Percentiles rank a stretch among this genome's conserved stretches.
Evolutionary conservation across 2,888 invertebrate genomes (phyloP).

Genomic region (Crocallis elinguaria): DNA sequence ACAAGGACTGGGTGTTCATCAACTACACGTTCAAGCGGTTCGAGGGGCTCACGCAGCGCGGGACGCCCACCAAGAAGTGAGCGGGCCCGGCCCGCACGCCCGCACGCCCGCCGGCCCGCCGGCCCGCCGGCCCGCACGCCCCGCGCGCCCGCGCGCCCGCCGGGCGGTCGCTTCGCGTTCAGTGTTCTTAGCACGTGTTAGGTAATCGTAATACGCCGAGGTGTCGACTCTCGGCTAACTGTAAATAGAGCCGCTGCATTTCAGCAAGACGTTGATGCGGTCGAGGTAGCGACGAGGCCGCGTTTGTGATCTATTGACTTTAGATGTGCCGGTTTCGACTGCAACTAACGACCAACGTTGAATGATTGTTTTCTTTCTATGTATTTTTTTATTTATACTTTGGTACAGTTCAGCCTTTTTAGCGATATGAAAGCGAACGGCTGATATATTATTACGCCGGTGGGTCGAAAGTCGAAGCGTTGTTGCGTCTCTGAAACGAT

Average conservation of each 20-base stretch:
- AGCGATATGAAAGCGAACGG: too few relatives aligned
- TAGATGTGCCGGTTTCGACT: too few relatives aligned
- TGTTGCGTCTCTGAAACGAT: too few relatives aligned
- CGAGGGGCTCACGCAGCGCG: conserved; percentile 97
- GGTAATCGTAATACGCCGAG: too few relatives aligned
- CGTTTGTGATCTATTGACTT: background rate
- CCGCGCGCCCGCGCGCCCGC: background rate
- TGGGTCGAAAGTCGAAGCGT: too few relatives aligned
- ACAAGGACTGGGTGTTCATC: conserved; percentile 99
- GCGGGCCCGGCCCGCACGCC: background rate
- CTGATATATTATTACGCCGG: too few relatives aligned
- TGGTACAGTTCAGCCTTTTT: too few relatives aligned
- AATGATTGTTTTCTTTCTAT: too few relatives aligned
- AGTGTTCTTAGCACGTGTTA: background rate
- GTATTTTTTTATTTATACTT: too few relatives aligned
- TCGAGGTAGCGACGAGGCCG: background rate
- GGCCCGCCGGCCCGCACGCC: background rate
- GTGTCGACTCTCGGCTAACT: background rate
- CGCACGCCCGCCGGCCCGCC: background rate
- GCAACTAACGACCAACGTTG: too few relatives aligned
- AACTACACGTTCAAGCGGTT: conserved; percentile 99
- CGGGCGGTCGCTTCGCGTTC: conserved; percentile 8
- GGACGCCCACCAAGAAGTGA: conserved; percentile 92
- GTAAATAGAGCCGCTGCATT: too few relatives aligned
- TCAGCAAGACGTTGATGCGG: too few relatives aligned